A percentile compares a stretch with the other conserved stretches of the same genome.
Evolutionary conservation across 2,888 invertebrate genomes (phyloP).

Genomic region (Caradrina clavipalpis): DNA sequence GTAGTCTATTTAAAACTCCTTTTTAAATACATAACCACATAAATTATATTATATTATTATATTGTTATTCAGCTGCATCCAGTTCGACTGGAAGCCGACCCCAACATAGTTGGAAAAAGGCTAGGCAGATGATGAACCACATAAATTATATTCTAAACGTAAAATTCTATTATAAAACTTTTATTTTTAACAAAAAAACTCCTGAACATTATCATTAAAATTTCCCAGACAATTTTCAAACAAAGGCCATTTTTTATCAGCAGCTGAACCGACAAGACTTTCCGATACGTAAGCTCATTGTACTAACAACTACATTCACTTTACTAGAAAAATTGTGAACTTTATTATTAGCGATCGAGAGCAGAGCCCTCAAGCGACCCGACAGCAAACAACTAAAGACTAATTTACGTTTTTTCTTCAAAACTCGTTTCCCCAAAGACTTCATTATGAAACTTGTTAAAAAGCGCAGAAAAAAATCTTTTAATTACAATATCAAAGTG

Average conservation of each 20-base stretch:
- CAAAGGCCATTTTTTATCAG: background rate
- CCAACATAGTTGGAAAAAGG: too few relatives aligned
- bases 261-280: conserved; percentile 27
- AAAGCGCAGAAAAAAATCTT: conserved; percentile 53
- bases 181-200: background rate
- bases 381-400: conserved; percentile 39
- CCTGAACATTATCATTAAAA: background rate
- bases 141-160: too few relatives aligned
- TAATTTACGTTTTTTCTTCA: conserved; percentile 51
- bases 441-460: conserved; percentile 54
- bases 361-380: conserved; percentile 32
- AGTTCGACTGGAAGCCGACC: too few relatives aligned
- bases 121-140: too few relatives aligned
- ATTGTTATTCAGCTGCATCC: too few relatives aligned
- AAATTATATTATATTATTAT: too few relatives aligned
- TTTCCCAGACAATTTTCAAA: background rate
- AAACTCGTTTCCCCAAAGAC: conserved; percentile 34
- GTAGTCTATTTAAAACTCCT: too few relatives aligned
- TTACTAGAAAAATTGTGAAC: conserved; percentile 33
- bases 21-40: too few relatives aligned
- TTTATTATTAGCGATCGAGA: conserved; percentile 39
- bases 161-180: background rate
- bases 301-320: conserved; percentile 13
- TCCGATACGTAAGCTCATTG: conserved; percentile 24
- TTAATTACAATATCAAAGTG: conserved; percentile 70